A percentile compares a stretch with the other conserved stretches of the same genome.
Conservation (phyloP, 1,140 invertebrate species). For the Cotesia typhae region DNA sequence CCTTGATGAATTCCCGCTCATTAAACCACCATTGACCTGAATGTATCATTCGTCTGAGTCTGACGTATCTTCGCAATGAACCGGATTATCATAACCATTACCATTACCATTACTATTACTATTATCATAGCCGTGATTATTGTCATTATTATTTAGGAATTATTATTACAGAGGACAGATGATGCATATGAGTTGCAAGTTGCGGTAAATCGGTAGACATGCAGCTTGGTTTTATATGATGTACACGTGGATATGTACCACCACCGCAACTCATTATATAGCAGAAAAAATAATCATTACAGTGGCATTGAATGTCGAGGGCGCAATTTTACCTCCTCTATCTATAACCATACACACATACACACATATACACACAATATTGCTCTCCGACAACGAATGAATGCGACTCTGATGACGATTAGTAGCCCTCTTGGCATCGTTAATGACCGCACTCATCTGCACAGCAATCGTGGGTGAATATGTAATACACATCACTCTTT, state of each 20-base stretch:
- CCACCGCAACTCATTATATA: conserved; percentile 35
- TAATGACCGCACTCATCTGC: conserved; percentile 47
- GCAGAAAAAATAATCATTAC: conserved; percentile 41
- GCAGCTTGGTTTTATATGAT: conserved; percentile 2
- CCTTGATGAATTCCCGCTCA: conserved; percentile 51
- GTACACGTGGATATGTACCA: neutral
- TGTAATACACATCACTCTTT: conserved; percentile 19
- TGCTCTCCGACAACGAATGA: conserved; percentile 38
- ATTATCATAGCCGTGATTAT: too few species aligned
- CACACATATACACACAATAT: too few species aligned
- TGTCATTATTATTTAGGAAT: too few species aligned
- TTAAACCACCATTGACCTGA: conserved; percentile 58
- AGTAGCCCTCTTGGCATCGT: conserved; percentile 53
- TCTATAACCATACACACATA: conserved; percentile 35
- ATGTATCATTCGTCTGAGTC: conserved; percentile 54
- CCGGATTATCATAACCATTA: too few species aligned
- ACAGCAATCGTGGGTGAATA: conserved; percentile 25
- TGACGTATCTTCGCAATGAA: too few species aligned
- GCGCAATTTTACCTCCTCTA: conserved; percentile 52
- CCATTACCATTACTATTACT: too few species aligned
- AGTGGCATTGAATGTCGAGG: conserved; percentile 37
- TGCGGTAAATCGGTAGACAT: too few species aligned
- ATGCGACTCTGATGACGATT: conserved; percentile 57
- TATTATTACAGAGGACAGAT: too few species aligned
- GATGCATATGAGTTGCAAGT: too few species aligned